These are phyloP conservation scores for Drosophila mayri DNA, from an alignment of 1,140 invertebrate species.

Conservation along the genomic window DNA sequence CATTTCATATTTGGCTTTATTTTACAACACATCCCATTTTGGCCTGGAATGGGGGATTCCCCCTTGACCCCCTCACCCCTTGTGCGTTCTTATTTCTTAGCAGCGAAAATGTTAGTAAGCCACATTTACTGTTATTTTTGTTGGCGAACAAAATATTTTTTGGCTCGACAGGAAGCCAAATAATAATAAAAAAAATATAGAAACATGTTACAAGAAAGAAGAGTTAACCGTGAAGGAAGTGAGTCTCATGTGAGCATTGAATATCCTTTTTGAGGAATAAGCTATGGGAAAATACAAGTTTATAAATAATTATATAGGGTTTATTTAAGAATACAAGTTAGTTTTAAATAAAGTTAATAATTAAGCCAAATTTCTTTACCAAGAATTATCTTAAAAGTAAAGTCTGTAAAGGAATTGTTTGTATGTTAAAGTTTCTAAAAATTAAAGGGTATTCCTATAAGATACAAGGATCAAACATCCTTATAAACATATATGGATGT, in stretches of 20 bases:
- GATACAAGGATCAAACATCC: too few species aligned
- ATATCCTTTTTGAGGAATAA: slow-evolving; percentile 29
- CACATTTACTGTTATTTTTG: slow-evolving; percentile 79
- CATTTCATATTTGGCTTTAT: slow-evolving; percentile 77
- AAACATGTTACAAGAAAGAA: slow-evolving; percentile 34
- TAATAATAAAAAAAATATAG: slow-evolving; percentile 39
- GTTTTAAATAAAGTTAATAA: too few species aligned
- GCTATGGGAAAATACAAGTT: not conserved
- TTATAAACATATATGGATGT: slow-evolving; percentile 5
- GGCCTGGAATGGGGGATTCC: not conserved
- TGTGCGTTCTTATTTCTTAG: slow-evolving; percentile 37
- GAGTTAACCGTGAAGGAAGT: slow-evolving; percentile 26
- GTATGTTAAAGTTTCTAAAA: not conserved
- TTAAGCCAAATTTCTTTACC: too few species aligned
- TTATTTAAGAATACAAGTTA: too few species aligned
- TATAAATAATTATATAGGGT: too few species aligned
- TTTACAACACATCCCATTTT: slow-evolving; percentile 39
- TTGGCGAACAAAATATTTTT: slow-evolving; percentile 69
- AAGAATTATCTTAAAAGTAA: not conserved
- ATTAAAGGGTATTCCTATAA: slow-evolving; percentile 28
- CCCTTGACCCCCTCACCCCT: not conserved
- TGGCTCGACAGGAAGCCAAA: slow-evolving; percentile 38
- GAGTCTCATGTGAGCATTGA: not conserved
- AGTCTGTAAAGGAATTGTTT: not conserved
- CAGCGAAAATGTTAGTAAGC: slow-evolving; percentile 66